Percentiles rank a stretch among this genome's conserved stretches.
These are phyloP conservation scores for Habrosyne pyritoides DNA, from an alignment of 2,888 invertebrate species.

Conservation along the genomic window DNA sequence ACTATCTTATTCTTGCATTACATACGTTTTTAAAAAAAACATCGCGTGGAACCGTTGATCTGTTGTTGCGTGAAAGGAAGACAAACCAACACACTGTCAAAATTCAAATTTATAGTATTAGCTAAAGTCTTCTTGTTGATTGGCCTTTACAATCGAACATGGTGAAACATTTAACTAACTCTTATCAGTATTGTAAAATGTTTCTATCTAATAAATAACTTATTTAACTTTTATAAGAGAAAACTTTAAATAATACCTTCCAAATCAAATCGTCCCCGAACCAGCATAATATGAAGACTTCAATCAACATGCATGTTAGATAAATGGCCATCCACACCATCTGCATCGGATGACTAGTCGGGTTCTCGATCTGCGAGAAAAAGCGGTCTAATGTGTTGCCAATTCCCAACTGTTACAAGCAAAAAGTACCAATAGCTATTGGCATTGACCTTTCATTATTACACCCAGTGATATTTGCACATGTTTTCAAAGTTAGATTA, in stretches of 20 bases:
- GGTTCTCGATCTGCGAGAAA: conserved; percentile 71
- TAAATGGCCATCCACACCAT: conserved; percentile 80
- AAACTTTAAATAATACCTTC: conserved; percentile 51
- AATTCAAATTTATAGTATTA: too few relatives aligned
- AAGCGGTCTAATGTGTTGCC: conserved; percentile 30
- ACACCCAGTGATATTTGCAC: background rate
- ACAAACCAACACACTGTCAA: too few relatives aligned
- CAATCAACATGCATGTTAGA: conserved; percentile 77
- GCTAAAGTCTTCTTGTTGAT: too few relatives aligned
- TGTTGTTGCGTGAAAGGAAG: too few relatives aligned
- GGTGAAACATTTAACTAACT: too few relatives aligned
- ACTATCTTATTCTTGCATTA: too few relatives aligned
- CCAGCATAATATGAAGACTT: conserved; percentile 80
- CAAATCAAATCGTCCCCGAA: conserved; percentile 78
- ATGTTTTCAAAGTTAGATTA: background rate
- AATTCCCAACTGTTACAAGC: conserved; percentile 24
- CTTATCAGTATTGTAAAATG: too few relatives aligned
- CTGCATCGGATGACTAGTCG: conserved; percentile 74
- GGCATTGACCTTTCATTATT: background rate
- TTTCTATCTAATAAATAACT: conserved; percentile 9
- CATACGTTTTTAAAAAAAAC: too few relatives aligned
- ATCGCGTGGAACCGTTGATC: too few relatives aligned
- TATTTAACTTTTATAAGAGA: background rate
- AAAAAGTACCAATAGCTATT: conserved; percentile 17
- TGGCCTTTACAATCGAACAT: too few relatives aligned